A percentile compares a stretch with the other conserved stretches of the same genome.
phyloP scores from a whole-genome alignment of 1,140 invertebrate genomes.

The Drosophila repletoides region DNA sequence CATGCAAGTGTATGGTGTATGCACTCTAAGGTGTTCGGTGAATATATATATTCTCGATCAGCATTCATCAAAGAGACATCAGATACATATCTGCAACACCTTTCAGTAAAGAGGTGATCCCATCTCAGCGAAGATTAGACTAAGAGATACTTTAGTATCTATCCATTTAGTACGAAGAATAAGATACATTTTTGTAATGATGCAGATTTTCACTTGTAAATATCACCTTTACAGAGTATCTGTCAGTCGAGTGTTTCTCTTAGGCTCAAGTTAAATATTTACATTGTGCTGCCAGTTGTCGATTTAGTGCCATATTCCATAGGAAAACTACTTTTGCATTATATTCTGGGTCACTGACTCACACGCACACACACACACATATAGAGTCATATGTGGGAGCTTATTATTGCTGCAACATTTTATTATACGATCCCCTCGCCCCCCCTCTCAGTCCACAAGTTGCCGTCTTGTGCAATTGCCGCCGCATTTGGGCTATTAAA shows the following conservation, averaged over 20 bases:
- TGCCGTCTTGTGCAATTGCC: constrained; percentile 48
- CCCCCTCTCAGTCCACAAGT: constrained; percentile 21
- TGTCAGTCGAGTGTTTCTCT: not conserved
- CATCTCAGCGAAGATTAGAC: no score
- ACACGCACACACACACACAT: constrained; percentile 12
- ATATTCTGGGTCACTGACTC: constrained; percentile 76
- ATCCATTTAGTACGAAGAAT: no score
- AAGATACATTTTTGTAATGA: no score
- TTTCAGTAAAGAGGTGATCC: no score
- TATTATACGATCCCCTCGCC: constrained; percentile 17
- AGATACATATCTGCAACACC: no score
- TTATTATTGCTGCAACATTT: constrained; percentile 50
- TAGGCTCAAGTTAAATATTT: no score
- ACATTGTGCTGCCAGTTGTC: constrained; percentile 20
- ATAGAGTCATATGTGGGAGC: constrained; percentile 28
- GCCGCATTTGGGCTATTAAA: constrained; percentile 60
- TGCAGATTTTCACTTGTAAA: no score
- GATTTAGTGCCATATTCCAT: constrained; percentile 24
- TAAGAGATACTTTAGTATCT: no score
- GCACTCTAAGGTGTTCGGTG: no score
- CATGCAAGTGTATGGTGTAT: no score
- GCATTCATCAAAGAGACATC: no score
- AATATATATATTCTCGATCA: no score
- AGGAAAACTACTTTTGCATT: constrained; percentile 69
- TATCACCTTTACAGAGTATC: not conserved